These are phyloP conservation scores for Scaptomyza pallida DNA, from an alignment of 1,140 invertebrate genomes.

Conservation along the genomic window DNA sequence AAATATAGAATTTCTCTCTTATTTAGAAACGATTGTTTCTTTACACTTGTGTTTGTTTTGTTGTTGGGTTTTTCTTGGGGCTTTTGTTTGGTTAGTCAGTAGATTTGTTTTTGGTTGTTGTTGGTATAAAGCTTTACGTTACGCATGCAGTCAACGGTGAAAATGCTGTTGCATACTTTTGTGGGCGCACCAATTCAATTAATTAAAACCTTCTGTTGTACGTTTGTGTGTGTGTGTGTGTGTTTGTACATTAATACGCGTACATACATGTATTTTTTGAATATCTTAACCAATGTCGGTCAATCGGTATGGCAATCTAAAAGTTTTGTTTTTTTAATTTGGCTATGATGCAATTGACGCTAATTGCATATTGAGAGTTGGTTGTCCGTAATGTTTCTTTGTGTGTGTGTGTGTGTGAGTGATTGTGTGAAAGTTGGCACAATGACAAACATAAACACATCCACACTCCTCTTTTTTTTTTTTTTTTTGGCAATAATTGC, in stretches of 20 bases:
- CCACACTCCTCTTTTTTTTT: no score
- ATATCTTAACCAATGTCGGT: not conserved
- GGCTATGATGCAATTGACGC: constrained; percentile 19
- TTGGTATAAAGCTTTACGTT: constrained; percentile 51
- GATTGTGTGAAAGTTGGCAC: constrained; percentile 12
- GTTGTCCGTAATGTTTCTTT: not conserved
- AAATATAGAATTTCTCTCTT: constrained; percentile 25
- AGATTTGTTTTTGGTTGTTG: constrained; percentile 10
- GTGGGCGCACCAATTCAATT: constrained; percentile 14
- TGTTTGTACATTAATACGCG: not conserved
- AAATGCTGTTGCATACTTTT: constrained; percentile 41
- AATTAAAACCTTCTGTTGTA: constrained; percentile 8
- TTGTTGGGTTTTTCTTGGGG: constrained; percentile 13
- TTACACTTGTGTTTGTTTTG: not conserved
- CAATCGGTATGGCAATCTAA: constrained; percentile 8
- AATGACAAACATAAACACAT: constrained; percentile 42
- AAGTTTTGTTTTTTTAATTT: not conserved
- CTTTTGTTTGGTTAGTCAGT: constrained; percentile 22
- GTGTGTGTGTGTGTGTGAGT: not conserved
- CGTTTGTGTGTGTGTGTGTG: not conserved
- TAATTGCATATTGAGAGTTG: constrained; percentile 29
- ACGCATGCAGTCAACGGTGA: constrained; percentile 35
- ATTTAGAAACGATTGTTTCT: no score
- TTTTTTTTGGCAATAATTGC: constrained; percentile 54
- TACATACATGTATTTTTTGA: not conserved